Evolutionary conservation across 1,140 invertebrate species (phyloP).

Genomic region (Acyrthosiphon pisum): DNA sequence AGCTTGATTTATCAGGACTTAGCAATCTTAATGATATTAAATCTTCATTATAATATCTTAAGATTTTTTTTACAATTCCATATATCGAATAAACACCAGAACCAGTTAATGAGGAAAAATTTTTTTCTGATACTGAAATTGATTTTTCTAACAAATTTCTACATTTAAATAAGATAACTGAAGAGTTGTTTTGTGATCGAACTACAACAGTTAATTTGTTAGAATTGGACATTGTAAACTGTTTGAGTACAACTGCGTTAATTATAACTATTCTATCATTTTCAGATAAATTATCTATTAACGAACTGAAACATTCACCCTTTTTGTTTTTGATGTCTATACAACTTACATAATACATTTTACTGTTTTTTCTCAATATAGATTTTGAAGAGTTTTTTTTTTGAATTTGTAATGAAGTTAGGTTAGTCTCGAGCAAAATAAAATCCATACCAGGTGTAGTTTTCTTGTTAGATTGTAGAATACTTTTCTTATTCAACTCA

Average conservation of each 20-base stretch:
- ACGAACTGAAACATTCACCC: not conserved
- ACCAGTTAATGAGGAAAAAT: not conserved
- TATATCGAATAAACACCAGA: conserved; percentile 24
- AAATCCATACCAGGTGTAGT: not conserved
- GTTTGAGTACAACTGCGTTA: not conserved
- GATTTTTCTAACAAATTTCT: not conserved
- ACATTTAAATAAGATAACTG: conserved; percentile 9
- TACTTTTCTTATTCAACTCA: not conserved
- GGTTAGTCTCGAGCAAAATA: not conserved
- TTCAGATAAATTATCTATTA: not conserved
- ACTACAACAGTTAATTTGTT: not conserved
- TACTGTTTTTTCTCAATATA: not conserved
- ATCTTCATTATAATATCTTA: not conserved
- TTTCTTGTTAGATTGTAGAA: not conserved
- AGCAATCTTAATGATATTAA: not conserved
- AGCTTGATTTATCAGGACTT: not conserved
- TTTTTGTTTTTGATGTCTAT: conserved; percentile 17
- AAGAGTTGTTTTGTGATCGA: not conserved
- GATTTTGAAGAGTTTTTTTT: not conserved
- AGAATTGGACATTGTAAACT: not conserved
- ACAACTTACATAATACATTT: not conserved
- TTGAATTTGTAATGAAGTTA: not conserved
- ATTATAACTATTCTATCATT: not conserved
- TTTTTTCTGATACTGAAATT: not conserved
- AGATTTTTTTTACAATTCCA: not conserved